Base-by-base conservation (phyloP, 1,140 invertebrate genomes). In the Dreissena polymorpha region DNA sequence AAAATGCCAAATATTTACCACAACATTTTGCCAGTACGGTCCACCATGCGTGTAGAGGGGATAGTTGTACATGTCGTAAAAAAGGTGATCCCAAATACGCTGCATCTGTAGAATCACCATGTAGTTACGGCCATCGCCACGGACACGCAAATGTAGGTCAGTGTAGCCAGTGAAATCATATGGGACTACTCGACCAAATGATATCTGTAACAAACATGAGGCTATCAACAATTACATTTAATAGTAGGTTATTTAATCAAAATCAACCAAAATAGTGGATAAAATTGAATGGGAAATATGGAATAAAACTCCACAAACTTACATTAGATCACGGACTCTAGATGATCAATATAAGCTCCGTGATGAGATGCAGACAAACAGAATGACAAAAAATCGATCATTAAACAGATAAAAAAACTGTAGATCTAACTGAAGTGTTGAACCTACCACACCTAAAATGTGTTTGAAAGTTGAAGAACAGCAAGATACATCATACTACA, bases 1-100 rank as follows among this genome's bases (percentile, higher is more conserved):
- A 39, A 39, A 39, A 39, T 39, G n/a, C 39, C n/a, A n/a, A n/a
- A n/a, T 39, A 77, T n/a, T 88, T 94, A 97, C 96, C 94, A 96
- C 97, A 0, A 96, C 95, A 79, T 95, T 93, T 94, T 99, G 98
- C 98, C 98, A 99, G 91, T 99, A 98, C 12, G 98, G 98, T 0
- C 98, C 98, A 65, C 98, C 98, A 93, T 97, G 95, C 0, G 98
- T 99, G 90, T 95, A 97, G 0, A 99, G 90, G 0, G 96, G 94
- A 93, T 96, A 99, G 87, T 95, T 94, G 91, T 96, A 97, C 21
- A 96, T 94, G 93, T 99, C 97, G 91, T 97, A 96, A 96, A 96
- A 98, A 16, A 94, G 94, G 13, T 98, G 91, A 91, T 99, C 97
- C 89, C 94, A 96, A 73, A 95, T 94, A 16, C 95, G 95, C 49